phyloP scores from a whole-genome alignment of 2,888 invertebrate genomes.

The Cephus nigrinus region DNA sequence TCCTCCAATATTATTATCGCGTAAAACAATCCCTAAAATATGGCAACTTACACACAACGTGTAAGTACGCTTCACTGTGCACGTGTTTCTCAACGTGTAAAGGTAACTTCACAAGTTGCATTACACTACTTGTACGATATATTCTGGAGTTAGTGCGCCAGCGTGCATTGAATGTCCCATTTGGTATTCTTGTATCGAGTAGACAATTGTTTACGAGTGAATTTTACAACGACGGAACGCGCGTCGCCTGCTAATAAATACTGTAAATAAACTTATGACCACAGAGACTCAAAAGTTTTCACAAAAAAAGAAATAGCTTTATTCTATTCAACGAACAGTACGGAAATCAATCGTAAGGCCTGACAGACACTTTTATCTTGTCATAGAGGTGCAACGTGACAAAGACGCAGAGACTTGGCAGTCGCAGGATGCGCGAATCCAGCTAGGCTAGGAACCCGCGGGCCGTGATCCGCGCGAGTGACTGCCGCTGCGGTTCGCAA shows the following conservation, averaged over 20 bases:
- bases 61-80: background rate
- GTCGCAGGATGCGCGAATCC: constrained; percentile 9
- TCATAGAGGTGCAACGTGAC: background rate
- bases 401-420: background rate
- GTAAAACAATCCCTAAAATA: background rate
- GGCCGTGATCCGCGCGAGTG: constrained; percentile 60
- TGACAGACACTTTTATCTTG: background rate
- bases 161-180: background rate
- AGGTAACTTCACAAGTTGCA: background rate
- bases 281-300: background rate
- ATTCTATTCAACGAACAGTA: background rate
- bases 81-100: background rate
- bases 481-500: constrained; percentile 52
- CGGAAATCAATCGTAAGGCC: background rate
- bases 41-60: background rate
- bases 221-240: background rate
- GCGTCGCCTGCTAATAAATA: background rate
- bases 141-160: background rate
- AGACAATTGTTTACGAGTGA: background rate
- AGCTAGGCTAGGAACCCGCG: constrained; percentile 43
- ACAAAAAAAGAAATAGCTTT: background rate
- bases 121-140: background rate
- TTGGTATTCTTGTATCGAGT: background rate
- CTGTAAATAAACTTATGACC: background rate
- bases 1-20: background rate